A percentile compares a stretch with the other conserved stretches of the same genome.
Conservation (phyloP, 2,113 vertebrate genomes). For the Phoenicopterus ruber region DNA sequence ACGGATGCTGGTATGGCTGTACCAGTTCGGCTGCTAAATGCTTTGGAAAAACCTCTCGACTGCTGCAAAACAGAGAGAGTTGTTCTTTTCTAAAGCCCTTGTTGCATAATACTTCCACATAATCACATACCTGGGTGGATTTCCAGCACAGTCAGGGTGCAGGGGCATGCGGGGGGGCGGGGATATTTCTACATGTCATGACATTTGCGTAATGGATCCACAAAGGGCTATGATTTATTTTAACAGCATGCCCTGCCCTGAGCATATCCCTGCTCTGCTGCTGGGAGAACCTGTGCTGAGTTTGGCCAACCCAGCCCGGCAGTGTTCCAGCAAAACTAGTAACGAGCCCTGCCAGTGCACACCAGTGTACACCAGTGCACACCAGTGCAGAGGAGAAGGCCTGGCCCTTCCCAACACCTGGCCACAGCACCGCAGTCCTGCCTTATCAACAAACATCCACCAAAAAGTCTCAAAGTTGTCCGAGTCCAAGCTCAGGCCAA, state of each 20-base stretch:
- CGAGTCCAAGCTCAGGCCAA: not conserved
- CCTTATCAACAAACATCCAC: not conserved
- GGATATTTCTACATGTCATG: not conserved
- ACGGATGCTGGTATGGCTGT: not conserved
- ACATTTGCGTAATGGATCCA: not conserved
- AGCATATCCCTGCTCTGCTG: not conserved
- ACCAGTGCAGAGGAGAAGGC: not conserved
- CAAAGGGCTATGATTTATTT: not conserved
- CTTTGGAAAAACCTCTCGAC: not conserved
- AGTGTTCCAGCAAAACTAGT: not conserved
- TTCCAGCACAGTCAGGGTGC: not conserved
- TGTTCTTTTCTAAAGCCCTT: not conserved
- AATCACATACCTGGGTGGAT: not conserved
- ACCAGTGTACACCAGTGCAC: not conserved
- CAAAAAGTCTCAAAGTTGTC: not conserved
- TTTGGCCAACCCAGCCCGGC: not conserved
- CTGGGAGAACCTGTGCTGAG: not conserved
- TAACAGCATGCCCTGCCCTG: not conserved
- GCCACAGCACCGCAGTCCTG: not conserved
- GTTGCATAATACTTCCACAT: not conserved
- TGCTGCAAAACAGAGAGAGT: not conserved
- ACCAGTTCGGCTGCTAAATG: not conserved
- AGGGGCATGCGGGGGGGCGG: fast-evolving
- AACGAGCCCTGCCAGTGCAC: not conserved
- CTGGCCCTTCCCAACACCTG: not conserved